phyloP scores from a whole-genome alignment of 2,888 invertebrate species.

The Xestia sexstrigata region DNA sequence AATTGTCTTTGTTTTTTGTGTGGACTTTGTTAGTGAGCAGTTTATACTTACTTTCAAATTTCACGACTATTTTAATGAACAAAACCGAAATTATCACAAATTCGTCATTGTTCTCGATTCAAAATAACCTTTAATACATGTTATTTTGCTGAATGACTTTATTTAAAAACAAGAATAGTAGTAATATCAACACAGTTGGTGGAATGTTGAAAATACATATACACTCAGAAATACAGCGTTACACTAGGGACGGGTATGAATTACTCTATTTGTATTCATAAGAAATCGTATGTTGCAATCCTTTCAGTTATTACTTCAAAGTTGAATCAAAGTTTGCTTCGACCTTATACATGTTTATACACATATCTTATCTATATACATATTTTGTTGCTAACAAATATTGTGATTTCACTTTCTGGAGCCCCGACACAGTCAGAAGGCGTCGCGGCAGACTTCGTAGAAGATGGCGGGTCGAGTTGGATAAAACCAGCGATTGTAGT shows the following conservation, averaged over 20 bases:
- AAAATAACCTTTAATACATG: not conserved
- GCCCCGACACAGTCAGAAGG: too few species aligned
- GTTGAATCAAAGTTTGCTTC: conserved; percentile 32
- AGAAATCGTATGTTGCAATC: conserved; percentile 51
- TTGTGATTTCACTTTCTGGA: too few species aligned
- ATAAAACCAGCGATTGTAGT: too few species aligned
- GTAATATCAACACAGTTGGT: conserved; percentile 18
- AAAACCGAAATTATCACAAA: not conserved
- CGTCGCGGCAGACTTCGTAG: too few species aligned
- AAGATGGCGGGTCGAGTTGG: too few species aligned
- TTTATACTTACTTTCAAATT: not conserved
- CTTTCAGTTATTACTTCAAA: conserved; percentile 52
- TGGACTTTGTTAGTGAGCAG: not conserved
- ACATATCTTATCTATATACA: not conserved
- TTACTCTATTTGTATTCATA: conserved; percentile 61
- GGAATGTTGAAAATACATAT: conserved; percentile 37
- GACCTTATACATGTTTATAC: conserved; percentile 7
- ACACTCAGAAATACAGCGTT: conserved; percentile 43
- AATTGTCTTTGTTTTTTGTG: too few species aligned
- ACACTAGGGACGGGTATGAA: conserved; percentile 40
- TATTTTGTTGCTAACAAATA: not conserved
- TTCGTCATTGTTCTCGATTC: not conserved
- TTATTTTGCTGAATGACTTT: conserved; percentile 1
- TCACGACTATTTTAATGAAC: too few species aligned
- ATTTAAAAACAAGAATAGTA: conserved; percentile 21